Base-by-base conservation (phyloP, 1,140 invertebrate species). In the Drosophila sturtevanti region DNA sequence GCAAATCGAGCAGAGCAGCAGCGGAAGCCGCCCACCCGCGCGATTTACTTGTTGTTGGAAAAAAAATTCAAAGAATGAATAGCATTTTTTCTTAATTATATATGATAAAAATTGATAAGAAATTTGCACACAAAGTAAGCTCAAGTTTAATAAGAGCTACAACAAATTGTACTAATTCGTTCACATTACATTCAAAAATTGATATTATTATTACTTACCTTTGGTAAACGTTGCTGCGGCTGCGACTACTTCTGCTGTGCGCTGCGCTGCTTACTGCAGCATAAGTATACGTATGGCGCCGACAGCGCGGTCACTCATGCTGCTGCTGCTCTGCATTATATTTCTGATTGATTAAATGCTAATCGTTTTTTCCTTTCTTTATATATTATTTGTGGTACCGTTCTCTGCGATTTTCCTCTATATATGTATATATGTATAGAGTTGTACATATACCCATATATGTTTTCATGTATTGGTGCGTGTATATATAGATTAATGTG, bases 181-280 rank as follows among this genome's bases (percentile, higher is more conserved):
- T 3, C 41, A 48, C 21, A n/a, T n/a, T n/a, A n/a, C n/a, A n/a
- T n/a, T n/a, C n/a, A n/a, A n/a, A n/a, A n/a, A n/a, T n/a, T n/a
- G n/a, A 22, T n/a, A 18, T 35, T 35, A 22, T 21, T 68, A 68
- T 75, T 44, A 77, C 76, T 66, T 67, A 87, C 84, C 84, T 87
- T 87, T 87, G 84, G 84, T 77, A 84, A 89, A 89, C 59, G 82
- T 89, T 86, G 82, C 79, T 71, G 37, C 61, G 37, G 72, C 68
- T 61, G 63, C 61, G 37, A 68, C 68, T 61, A 61, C 44, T 61
- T 60, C 60, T 56, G 44, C 54, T 72, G 63, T 65, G 27, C 58
- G 67, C 61, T 61, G 60, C 70, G 63, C 61, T 68, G 68, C 63
- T 63, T 71, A 65, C 72, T 71, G 38, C 65, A 77, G 71, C 75